phyloP scores from a whole-genome alignment of 2,797 vertebrate species.

The Eutrigla gurnardus region DNA sequence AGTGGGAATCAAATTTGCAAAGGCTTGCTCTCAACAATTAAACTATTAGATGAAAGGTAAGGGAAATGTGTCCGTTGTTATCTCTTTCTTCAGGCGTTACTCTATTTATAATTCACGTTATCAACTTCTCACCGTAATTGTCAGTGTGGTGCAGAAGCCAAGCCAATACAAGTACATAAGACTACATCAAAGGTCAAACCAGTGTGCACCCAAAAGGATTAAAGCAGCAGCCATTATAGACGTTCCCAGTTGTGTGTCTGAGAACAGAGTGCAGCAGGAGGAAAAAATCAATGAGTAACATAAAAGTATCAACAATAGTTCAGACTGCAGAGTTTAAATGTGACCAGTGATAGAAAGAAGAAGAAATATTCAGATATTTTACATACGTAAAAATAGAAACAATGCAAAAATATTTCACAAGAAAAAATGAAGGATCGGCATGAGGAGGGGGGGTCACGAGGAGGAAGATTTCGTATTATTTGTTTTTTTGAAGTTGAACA shows the following conservation, averaged over 20 bases:
- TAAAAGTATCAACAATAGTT: slow-evolving; percentile 5
- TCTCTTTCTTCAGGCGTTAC: neutral
- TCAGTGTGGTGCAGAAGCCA: slow-evolving; percentile 2
- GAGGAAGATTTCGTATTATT: neutral
- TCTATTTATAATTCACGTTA: slow-evolving; percentile 2
- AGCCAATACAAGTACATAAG: slow-evolving; percentile 9
- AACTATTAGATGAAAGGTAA: neutral
- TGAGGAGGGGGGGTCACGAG: neutral
- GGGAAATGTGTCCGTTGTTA: neutral
- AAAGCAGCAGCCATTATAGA: slow-evolving; percentile 27
- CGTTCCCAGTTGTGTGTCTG: slow-evolving; percentile 10
- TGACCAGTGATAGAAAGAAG: neutral
- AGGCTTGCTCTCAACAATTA: neutral
- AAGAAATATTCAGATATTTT: neutral
- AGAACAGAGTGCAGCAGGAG: slow-evolving; percentile 9
- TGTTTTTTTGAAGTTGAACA: neutral
- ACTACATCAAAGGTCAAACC: slow-evolving; percentile 11
- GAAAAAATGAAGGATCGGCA: neutral
- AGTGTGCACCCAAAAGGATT: slow-evolving; percentile 37
- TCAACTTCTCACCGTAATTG: slow-evolving; percentile 18
- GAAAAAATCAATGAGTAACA: slow-evolving; percentile 20
- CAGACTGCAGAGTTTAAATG: neutral
- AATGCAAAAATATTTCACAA: no score
- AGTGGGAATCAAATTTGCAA: slow-evolving; percentile 17
- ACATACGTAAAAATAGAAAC: neutral